Evolutionary conservation across 2,888 invertebrate genomes (phyloP).

Genomic region (Lapara coniferarum): DNA sequence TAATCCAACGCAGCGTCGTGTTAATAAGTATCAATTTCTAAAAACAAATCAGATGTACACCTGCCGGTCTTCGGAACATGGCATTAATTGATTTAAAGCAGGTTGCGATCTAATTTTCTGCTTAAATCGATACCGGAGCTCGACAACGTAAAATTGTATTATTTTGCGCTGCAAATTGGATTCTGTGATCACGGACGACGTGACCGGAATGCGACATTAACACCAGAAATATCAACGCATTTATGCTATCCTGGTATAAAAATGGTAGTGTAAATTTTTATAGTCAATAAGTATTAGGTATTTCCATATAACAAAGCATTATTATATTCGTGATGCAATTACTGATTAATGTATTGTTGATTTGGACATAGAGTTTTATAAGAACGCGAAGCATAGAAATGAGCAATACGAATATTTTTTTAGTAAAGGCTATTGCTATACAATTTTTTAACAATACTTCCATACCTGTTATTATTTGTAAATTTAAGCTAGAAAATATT

Average conservation of each 20-base stretch:
- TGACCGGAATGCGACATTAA: conserved; percentile 52
- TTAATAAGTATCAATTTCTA: conserved; percentile 14
- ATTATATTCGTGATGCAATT: not conserved
- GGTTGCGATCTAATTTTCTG: conserved; percentile 65
- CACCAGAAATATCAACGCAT: conserved; percentile 26
- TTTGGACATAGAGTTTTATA: too few relatives aligned
- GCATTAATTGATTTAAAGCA: conserved; percentile 60
- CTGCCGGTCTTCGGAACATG: conserved; percentile 35
- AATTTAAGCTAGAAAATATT: too few relatives aligned
- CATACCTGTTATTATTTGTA: too few relatives aligned
- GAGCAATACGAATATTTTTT: too few relatives aligned
- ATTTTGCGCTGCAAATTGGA: conserved; percentile 68
- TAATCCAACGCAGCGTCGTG: not conserved
- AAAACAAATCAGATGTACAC: conserved; percentile 21
- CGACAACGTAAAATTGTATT: conserved; percentile 65
- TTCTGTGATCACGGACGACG: conserved; percentile 61
- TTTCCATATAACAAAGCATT: too few relatives aligned
- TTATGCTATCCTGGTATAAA: conserved; percentile 4
- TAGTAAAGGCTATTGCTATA: too few relatives aligned
- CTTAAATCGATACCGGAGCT: conserved; percentile 62
- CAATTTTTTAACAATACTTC: too few relatives aligned
- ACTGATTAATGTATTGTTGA: not conserved
- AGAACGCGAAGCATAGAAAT: too few relatives aligned
- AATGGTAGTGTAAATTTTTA: not conserved
- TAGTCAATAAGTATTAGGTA: not conserved